Evolutionary conservation across 2,113 vertebrate genomes (phyloP).

Genomic region (Aspiorhynchus laticeps): DNA sequence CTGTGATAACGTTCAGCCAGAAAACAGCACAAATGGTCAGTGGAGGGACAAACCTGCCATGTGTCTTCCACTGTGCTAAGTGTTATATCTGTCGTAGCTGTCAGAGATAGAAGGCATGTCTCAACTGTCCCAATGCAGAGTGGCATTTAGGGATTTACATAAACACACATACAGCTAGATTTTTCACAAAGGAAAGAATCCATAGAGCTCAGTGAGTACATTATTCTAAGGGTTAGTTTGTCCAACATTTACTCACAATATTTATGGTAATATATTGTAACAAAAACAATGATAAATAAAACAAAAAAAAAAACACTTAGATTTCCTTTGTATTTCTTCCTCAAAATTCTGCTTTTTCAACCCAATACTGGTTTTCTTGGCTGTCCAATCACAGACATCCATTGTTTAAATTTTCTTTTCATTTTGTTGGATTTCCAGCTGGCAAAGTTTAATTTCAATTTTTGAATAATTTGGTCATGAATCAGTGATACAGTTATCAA

Average conservation of each 20-base stretch:
- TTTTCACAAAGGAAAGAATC: background rate
- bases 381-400: too few species aligned
- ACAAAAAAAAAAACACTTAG: too few species aligned
- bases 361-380: too few species aligned
- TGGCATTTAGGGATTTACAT: background rate
- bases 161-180: background rate
- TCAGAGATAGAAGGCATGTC: background rate
- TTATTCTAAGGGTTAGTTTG: background rate
- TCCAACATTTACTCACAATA: background rate
- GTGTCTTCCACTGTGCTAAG: background rate
- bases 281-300: too few species aligned
- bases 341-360: too few species aligned
- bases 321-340: too few species aligned
- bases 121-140: constrained; percentile 2
- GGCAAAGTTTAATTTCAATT: too few species aligned
- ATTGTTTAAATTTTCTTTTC: too few species aligned
- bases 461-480: too few species aligned
- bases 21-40: background rate
- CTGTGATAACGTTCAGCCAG: constrained; percentile 15
- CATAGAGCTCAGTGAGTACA: background rate
- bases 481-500: too few species aligned
- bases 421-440: too few species aligned
- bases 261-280: too few species aligned
- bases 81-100: background rate
- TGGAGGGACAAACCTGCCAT: background rate